Conservation (phyloP, 2,888 invertebrate species). For the Cetonia aurata region DNA sequence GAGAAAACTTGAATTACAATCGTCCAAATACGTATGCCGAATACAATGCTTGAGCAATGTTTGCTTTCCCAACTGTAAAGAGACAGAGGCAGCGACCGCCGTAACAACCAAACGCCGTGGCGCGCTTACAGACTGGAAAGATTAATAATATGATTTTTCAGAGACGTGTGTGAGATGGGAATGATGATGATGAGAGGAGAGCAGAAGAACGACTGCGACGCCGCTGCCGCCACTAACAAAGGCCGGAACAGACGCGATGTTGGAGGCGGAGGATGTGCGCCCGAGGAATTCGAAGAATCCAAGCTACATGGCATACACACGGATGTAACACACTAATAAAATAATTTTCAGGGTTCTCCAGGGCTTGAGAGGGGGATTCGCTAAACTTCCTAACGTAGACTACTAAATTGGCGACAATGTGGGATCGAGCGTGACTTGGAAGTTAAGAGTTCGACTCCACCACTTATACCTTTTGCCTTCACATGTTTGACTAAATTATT, state of each 20-base stretch:
- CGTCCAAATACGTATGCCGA: conserved; percentile 53
- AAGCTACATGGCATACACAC: conserved; percentile 54
- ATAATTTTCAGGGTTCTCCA: conserved; percentile 54
- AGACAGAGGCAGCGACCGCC: conserved; percentile 30
- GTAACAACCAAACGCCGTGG: conserved; percentile 58
- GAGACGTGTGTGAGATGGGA: conserved; percentile 64
- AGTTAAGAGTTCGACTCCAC: conserved; percentile 20
- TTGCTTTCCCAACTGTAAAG: conserved; percentile 55
- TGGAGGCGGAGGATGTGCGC: conserved; percentile 48
- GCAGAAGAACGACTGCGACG: conserved; percentile 19
- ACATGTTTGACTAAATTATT: conserved; percentile 40
- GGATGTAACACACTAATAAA: conserved; percentile 60
- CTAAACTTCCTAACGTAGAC: conserved; percentile 35
- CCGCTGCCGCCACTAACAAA: conserved; percentile 55
- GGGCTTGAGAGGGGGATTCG: conserved; percentile 22
- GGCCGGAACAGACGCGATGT: conserved; percentile 41
- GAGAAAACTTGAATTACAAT: conserved; percentile 37
- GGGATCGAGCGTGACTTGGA: conserved; percentile 36
- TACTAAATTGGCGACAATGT: conserved; percentile 38
- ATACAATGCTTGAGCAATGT: conserved; percentile 55
- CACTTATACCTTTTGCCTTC: conserved; percentile 21
- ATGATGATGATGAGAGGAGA: conserved; percentile 55
- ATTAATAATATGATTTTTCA: conserved; percentile 65
- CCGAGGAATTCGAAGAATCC: conserved; percentile 58
- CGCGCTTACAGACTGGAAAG: conserved; percentile 64